Evolutionary conservation across 2,888 invertebrate species (phyloP), one percentile per base, ranked within the genome.

Genomic region (Acanthosepion esculentum): DNA sequence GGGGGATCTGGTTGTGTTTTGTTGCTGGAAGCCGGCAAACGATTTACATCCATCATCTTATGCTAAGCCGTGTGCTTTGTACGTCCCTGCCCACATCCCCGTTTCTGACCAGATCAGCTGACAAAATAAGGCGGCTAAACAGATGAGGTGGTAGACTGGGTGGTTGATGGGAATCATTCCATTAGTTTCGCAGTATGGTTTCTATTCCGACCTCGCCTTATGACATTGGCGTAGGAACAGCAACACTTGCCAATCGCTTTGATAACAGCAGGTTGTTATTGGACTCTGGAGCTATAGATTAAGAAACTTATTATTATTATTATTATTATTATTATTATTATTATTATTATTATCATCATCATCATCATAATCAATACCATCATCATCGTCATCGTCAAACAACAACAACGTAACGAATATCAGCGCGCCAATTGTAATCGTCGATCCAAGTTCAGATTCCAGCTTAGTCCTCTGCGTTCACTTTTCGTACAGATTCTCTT

Each of bases 21-120:
- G 78, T 78, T 78, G 78, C 78, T 78, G 78, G n/a, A 78, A 78
- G 78, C 78, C n/a, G n/a, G 78, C n/a, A n/a, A 78, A 29, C 78
- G 78, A 78, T 78, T n/a, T n/a, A n/a, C 78, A 78, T 78, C 78
- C 78, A 78, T 78, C 78, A 78, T 78, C 18, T 10, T 29, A 29
- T 78, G 78, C 78, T n/a, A n/a, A 15, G 10, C 29, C 78, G 10
- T 29, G 7, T n/a, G 41, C 78, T n/a, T n/a, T n/a, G n/a, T 15
- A n/a, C n/a, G 78, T n/a, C 29, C 78, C 78, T 78, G 78, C n/a
- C 78, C 78, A 78, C 78, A 78, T 78, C 10, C 78, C 29, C 29
- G 41, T 18, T 18, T 10, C 78, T 78, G 78, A 78, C 78, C 78
- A 78, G 78, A 78, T 78, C 78, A 78, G 78, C 78, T 78, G 78